phyloP scores from a whole-genome alignment of 1,140 invertebrate genomes.

The Daktulosphaira vitifoliae region DNA sequence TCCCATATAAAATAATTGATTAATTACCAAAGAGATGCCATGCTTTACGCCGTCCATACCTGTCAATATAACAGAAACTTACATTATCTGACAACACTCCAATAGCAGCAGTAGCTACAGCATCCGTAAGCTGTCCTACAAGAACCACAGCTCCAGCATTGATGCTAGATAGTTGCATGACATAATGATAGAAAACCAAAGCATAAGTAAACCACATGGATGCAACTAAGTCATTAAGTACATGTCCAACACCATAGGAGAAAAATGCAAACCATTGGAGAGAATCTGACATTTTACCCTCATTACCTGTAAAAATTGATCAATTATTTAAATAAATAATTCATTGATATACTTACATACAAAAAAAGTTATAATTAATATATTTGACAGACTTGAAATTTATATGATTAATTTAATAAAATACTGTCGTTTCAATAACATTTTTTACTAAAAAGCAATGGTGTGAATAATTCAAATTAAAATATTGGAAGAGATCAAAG shows the following conservation, averaged over 20 bases:
- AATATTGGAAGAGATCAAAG: too few species aligned
- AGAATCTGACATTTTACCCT: constrained; percentile 23
- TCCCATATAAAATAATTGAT: too few species aligned
- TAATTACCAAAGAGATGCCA: constrained; percentile 83
- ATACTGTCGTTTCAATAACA: too few species aligned
- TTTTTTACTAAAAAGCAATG: too few species aligned
- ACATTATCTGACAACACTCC: constrained; percentile 72
- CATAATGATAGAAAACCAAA: constrained; percentile 76
- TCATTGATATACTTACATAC: too few species aligned
- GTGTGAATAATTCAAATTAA: too few species aligned
- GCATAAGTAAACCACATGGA: constrained; percentile 97
- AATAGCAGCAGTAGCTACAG: constrained; percentile 77
- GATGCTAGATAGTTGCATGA: constrained; percentile 50
- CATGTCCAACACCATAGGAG: constrained; percentile 66
- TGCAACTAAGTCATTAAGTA: constrained; percentile 90
- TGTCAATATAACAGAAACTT: constrained; percentile 31
- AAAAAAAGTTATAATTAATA: too few species aligned
- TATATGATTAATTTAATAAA: too few species aligned
- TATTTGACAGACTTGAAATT: too few species aligned
- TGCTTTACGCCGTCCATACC: constrained; percentile 77
- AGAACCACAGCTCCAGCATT: constrained; percentile 71
- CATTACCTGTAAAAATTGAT: constrained; percentile 22
- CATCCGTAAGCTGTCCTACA: constrained; percentile 83
- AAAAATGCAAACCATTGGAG: constrained; percentile 37
- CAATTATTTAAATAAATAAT: too few species aligned